Conservation (phyloP, 2,888 invertebrate species). For the Caenorhabditis sp. region DNA sequence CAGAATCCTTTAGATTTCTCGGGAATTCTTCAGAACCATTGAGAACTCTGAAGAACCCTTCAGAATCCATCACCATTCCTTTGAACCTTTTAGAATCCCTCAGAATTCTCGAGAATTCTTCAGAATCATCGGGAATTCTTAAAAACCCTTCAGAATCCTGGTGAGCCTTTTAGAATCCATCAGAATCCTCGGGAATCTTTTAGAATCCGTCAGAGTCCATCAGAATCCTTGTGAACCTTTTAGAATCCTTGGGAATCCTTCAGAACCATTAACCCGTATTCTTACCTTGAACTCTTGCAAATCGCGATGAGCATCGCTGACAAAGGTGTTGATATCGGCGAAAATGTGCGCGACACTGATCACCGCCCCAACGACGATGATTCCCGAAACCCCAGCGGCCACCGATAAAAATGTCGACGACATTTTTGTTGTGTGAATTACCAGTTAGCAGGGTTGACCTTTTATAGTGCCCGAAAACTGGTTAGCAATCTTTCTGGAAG, state of each 20-base stretch:
- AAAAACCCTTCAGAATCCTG: too few relatives aligned
- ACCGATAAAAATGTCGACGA: conserved; percentile 38
- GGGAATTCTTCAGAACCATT: neutral
- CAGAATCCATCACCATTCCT: too few relatives aligned
- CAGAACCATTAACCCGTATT: too few relatives aligned
- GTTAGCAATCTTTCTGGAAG: neutral
- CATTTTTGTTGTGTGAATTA: conserved; percentile 15
- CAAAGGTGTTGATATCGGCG: conserved; percentile 47
- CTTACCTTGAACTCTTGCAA: conserved; percentile 45
- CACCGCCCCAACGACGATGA: conserved; percentile 36
- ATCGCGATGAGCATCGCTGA: conserved; percentile 41
- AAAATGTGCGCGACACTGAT: conserved; percentile 35
- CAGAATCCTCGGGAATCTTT: too few relatives aligned
- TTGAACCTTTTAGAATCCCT: too few relatives aligned
- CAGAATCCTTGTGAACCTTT: neutral
- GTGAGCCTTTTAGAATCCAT: neutral
- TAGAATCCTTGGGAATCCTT: too few relatives aligned
- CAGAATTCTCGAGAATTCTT: too few relatives aligned
- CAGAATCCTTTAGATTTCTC: too few relatives aligned
- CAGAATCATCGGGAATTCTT: neutral
- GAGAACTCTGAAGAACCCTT: too few relatives aligned
- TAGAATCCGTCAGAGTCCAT: too few relatives aligned
- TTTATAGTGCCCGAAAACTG: conserved; percentile 31
- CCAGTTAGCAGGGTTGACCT: conserved; percentile 5
- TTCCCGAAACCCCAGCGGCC: conserved; percentile 36